Evolutionary conservation across 2,888 invertebrate species (phyloP), one percentile per base, ranked within the genome.

Genomic region (Philaethria dido): DNA sequence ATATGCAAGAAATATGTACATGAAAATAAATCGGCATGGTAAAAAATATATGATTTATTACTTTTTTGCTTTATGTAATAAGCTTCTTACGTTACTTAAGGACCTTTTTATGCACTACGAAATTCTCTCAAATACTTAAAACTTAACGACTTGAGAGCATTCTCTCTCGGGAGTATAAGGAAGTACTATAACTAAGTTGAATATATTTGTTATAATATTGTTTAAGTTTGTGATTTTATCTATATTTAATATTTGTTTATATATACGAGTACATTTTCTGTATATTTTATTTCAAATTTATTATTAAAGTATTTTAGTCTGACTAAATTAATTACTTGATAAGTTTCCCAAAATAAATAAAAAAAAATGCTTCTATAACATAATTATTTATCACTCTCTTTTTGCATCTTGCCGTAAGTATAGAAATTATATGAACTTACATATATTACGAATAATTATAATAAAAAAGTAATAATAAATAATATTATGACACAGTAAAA

Each of bases 31-130:
- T 18, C 11, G 13, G 14, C 39, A 13, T 13, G 1, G 2, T 25
- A 18, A 20, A 25, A 22, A 14, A 22, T 25, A 25, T 50, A 50
- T 50, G 9, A 9, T 16, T 52, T 52, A 16, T 52, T 11, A 44
- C 8, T 6, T 16, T 33, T 52, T 52, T 52, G 50, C n/a, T 16
- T 29, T 29, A 52, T 14, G n/a, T 50, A 25, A 50, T 52, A 52
- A 52, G 52, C 29, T 29, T 11, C 16, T 52, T 33, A 52, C 29
- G 16, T 52, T 52, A 16, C 52, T 52, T 61, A 72, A 67, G 68
- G 69, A 75, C 75, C 78, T 83, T 81, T 83, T 75, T 80, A 78
- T 79, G 74, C 78, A 72, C 72, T 73, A 64, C 70, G 77, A 76
- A 77, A 77, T 73, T 69, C 73, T 73, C 62, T 68, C 65, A 74